These are phyloP conservation scores for Poeciliopsis turneri DNA, from an alignment of 2,797 vertebrate species.

Conservation along the genomic window DNA sequence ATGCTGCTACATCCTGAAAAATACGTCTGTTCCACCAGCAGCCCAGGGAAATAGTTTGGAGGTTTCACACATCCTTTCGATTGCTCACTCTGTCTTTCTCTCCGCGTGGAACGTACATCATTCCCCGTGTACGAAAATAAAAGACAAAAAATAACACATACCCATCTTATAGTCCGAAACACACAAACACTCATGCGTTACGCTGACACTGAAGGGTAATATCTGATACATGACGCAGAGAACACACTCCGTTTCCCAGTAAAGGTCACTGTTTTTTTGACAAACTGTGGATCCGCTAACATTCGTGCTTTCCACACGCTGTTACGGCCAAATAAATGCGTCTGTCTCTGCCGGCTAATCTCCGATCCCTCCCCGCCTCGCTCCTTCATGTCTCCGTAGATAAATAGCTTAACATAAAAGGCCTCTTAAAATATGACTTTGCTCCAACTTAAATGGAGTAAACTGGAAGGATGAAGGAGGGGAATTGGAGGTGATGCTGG, in stretches of 20 bases:
- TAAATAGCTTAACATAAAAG: constrained; percentile 63
- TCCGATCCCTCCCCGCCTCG: constrained; percentile 45
- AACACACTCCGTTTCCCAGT: constrained; percentile 16
- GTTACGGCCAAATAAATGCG: constrained; percentile 62
- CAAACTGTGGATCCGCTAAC: constrained; percentile 15
- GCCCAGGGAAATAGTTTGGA: constrained; percentile 61
- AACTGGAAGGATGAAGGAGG: constrained; percentile 10
- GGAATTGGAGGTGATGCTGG: constrained; percentile 1
- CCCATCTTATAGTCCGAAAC: not conserved
- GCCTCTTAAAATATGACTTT: constrained; percentile 74
- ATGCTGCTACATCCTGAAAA: constrained; percentile 74
- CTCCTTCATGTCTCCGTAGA: constrained; percentile 47
- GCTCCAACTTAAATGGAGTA: constrained; percentile 27
- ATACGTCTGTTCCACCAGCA: constrained; percentile 54
- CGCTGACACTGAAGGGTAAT: not conserved
- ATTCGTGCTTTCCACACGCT: constrained; percentile 26
- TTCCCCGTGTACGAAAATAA: constrained; percentile 6
- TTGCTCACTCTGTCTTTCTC: constrained; percentile 19
- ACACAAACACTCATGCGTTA: not conserved
- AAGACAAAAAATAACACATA: constrained; percentile 22
- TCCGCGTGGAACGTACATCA: constrained; percentile 24
- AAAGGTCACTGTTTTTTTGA: constrained; percentile 53
- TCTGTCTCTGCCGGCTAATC: constrained; percentile 50
- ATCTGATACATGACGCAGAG: constrained; percentile 20
- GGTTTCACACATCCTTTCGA: constrained; percentile 56